phyloP scores from a whole-genome alignment of 2,888 invertebrate species.

The Lithophane socia region DNA sequence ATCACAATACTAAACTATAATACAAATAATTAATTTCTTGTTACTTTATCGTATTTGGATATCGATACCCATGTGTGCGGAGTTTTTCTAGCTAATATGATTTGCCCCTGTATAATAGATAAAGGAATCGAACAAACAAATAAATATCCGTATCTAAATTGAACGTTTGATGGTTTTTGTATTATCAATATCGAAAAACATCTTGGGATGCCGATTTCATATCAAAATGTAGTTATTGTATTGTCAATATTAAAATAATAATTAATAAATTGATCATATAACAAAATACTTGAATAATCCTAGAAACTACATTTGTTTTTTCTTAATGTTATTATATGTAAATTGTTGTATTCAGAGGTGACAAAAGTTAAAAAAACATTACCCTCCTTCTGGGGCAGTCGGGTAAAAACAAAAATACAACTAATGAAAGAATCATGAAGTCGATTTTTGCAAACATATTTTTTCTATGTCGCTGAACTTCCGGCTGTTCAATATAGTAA shows the following conservation, averaged over 20 bases:
- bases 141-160: neutral
- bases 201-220: neutral
- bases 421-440: neutral
- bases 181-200: neutral
- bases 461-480: neutral
- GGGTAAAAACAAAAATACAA: neutral
- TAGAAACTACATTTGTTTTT: neutral
- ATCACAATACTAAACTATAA: too few relatives aligned
- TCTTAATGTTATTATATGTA: neutral
- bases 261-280: neutral
- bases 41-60: too few relatives aligned
- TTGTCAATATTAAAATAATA: neutral
- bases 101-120: too few relatives aligned
- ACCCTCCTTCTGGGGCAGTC: too few relatives aligned
- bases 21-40: too few relatives aligned
- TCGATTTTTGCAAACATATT: too few relatives aligned
- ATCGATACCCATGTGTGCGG: too few relatives aligned
- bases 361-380: neutral
- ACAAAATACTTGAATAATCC: neutral
- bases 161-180: neutral
- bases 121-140: neutral
- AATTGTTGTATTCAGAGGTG: neutral
- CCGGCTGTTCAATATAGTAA: too few relatives aligned
- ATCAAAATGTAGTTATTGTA: neutral
- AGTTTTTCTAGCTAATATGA: too few relatives aligned